A percentile compares a stretch with the other conserved stretches of the same genome.
Evolutionary conservation across 2,888 invertebrate species (phyloP).

Genomic region (Zygaena filipendulae): DNA sequence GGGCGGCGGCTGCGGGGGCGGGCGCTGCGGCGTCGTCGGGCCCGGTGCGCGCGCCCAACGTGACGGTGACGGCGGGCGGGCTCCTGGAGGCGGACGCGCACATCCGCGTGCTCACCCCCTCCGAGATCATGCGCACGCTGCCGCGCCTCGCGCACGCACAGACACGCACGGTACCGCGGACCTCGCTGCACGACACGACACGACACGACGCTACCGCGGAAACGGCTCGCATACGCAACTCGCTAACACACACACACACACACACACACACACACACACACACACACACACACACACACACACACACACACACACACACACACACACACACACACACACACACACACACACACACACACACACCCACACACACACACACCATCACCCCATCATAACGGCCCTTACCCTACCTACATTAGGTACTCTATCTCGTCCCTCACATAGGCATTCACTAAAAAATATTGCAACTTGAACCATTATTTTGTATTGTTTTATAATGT

Average conservation of each 20-base stretch:
- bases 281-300: conserved; percentile 14
- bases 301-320: conserved; percentile 12
- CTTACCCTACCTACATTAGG: conserved; percentile 4
- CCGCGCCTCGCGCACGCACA: conserved; percentile 78
- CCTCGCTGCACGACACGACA: conserved; percentile 21
- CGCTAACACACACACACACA: conserved; percentile 12
- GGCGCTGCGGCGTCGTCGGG: conserved; percentile 19
- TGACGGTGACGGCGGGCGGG: conserved; percentile 73
- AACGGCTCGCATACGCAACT: conserved; percentile 17
- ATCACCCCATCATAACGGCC: not conserved
- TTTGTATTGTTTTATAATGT: no score
- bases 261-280: conserved; percentile 9
- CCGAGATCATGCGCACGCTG: conserved; percentile 91
- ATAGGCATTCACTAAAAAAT: no score
- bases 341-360: conserved; percentile 14
- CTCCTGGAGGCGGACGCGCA: conserved; percentile 77
- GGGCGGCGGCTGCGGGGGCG: conserved; percentile 20
- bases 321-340: conserved; percentile 14
- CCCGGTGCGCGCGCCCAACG: conserved; percentile 73
- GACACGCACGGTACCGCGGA: conserved; percentile 13
- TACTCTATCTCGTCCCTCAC: no score
- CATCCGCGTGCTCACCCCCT: conserved; percentile 89
- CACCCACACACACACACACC: conserved; percentile 5
- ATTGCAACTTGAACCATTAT: no score
- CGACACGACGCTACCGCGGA: conserved; percentile 13